phyloP scores from a whole-genome alignment of 2,113 vertebrate species.

The Clarias batrachus region DNA sequence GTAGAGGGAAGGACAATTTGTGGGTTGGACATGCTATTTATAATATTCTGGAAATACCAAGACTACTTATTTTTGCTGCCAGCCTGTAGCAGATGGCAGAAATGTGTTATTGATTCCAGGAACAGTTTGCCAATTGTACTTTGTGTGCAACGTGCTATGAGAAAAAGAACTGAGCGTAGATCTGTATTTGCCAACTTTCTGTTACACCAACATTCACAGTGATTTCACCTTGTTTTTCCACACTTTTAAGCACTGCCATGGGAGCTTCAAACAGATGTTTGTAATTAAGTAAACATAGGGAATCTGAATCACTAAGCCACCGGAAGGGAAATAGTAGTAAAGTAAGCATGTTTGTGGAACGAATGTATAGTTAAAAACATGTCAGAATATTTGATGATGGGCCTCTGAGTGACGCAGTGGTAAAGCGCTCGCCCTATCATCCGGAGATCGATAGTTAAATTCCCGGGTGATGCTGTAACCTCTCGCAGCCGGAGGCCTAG shows the following conservation, averaged over 20 bases:
- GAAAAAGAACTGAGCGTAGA: neutral
- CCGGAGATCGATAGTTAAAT: too few species aligned
- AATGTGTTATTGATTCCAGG: slow-evolving; percentile 37
- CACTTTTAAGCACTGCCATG: slow-evolving; percentile 29
- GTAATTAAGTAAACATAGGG: slow-evolving; percentile 29
- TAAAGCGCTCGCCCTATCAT: too few species aligned
- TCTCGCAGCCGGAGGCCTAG: too few species aligned
- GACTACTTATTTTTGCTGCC: slow-evolving; percentile 38
- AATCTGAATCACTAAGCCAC: slow-evolving; percentile 25
- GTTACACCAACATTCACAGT: slow-evolving; percentile 20
- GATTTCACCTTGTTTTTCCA: slow-evolving; percentile 26
- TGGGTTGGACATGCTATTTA: slow-evolving; percentile 52
- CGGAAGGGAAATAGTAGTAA: neutral
- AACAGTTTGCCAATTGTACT: slow-evolving; percentile 32
- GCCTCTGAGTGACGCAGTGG: too few species aligned
- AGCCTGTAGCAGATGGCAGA: slow-evolving; percentile 51
- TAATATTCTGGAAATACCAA: slow-evolving; percentile 54
- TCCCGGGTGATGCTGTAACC: too few species aligned
- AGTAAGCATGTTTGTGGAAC: neutral
- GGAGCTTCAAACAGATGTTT: slow-evolving; percentile 39
- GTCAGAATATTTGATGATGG: too few species aligned
- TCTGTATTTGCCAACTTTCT: slow-evolving; percentile 15
- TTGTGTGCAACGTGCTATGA: neutral
- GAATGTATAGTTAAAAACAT: slow-evolving; percentile 1
- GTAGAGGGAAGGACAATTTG: slow-evolving; percentile 34